Evolutionary conservation across 2,888 invertebrate genomes (phyloP).

Genomic region (Platycnemis pennipes): DNA sequence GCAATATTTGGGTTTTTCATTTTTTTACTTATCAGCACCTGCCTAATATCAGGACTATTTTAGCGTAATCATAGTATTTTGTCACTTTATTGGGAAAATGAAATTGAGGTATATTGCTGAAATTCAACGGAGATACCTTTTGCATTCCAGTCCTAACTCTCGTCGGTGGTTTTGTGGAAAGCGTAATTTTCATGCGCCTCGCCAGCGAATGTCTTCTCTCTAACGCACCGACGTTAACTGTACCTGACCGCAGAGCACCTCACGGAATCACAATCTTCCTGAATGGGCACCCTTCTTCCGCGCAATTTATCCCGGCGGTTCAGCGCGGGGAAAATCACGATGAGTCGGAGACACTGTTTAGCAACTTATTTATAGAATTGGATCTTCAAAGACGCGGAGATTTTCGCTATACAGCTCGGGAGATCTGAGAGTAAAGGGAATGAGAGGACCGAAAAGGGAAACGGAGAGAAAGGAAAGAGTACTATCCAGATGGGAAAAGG

Average conservation of each 20-base stretch:
- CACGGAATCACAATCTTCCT: background rate
- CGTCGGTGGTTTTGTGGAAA: too few species aligned
- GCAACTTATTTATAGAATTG: slow-evolving; percentile 1
- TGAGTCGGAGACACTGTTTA: background rate
- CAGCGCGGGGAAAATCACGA: background rate
- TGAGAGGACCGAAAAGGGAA: background rate
- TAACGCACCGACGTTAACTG: too few species aligned
- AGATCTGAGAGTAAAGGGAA: background rate
- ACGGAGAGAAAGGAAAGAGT: background rate
- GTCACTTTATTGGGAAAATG: too few species aligned
- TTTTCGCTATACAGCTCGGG: background rate
- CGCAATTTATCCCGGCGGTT: background rate
- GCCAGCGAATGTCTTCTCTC: too few species aligned
- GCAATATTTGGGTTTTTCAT: too few species aligned
- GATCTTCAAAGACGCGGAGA: background rate
- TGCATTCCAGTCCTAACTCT: too few species aligned
- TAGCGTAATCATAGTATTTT: too few species aligned
- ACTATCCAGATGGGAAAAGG: background rate
- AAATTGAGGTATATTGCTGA: too few species aligned
- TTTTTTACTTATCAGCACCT: too few species aligned
- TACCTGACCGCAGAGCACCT: background rate
- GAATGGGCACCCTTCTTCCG: background rate
- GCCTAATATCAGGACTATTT: too few species aligned
- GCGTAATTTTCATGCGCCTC: too few species aligned
- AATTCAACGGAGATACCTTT: too few species aligned